These are phyloP conservation scores for Pristionchus exspectatus DNA, from an alignment of 2,888 invertebrate genomes.

Conservation along the genomic window DNA sequence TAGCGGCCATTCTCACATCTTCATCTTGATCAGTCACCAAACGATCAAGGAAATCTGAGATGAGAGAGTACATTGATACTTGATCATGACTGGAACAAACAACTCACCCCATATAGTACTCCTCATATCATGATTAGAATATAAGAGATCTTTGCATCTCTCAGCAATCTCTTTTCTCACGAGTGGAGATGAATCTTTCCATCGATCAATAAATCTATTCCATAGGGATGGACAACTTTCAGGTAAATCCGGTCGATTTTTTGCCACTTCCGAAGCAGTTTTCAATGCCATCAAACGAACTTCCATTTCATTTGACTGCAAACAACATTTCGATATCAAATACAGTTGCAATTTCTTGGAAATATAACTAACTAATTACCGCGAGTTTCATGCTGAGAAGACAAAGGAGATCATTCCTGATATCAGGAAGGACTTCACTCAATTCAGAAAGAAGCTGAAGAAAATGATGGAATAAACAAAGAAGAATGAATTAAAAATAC, in stretches of 20 bases:
- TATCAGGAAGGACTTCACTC: conserved; percentile 19
- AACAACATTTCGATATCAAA: not conserved
- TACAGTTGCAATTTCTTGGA: not conserved
- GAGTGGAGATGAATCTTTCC: not conserved
- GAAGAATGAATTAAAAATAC: not conserved
- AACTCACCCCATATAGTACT: conserved; percentile 27
- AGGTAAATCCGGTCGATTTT: not conserved
- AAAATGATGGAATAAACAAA: not conserved
- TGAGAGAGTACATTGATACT: not conserved
- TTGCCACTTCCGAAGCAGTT: not conserved
- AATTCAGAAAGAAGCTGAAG: conserved; percentile 25
- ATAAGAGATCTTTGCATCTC: not conserved
- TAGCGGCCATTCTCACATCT: conserved; percentile 57
- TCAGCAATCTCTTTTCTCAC: conserved; percentile 40
- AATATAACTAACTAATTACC: not conserved
- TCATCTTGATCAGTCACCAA: conserved; percentile 58
- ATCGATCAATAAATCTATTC: not conserved
- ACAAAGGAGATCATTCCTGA: conserved; percentile 14
- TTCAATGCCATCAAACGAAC: conserved; percentile 23
- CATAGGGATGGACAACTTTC: conserved; percentile 34
- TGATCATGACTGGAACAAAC: not conserved
- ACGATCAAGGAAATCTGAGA: not conserved
- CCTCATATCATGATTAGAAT: conserved; percentile 30
- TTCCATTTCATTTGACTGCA: conserved; percentile 1
- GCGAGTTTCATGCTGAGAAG: not conserved